Percentiles rank a stretch among this genome's conserved stretches.
phyloP scores from a whole-genome alignment of 2,113 vertebrate species.

The Spheniscus mendiculus region DNA sequence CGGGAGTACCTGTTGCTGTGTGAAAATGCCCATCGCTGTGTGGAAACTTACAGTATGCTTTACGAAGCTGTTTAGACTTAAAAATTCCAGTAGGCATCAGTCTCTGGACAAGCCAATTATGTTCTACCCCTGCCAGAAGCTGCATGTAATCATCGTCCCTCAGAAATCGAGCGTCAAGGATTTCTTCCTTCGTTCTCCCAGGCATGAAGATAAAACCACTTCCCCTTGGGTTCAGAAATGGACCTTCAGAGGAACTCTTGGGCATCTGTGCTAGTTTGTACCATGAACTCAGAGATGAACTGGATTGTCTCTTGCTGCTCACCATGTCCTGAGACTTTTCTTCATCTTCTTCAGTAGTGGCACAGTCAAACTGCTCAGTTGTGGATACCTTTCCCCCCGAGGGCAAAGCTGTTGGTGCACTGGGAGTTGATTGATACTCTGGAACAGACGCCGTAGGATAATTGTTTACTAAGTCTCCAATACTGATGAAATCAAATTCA shows the following conservation, averaged over 20 bases:
- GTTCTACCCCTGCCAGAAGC: slow-evolving; percentile 86
- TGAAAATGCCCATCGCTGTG: not conserved
- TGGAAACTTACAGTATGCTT: slow-evolving; percentile 79
- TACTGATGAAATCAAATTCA: not conserved
- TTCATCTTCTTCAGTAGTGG: slow-evolving; percentile 66
- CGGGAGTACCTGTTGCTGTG: not conserved
- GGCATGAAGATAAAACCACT: slow-evolving; percentile 20
- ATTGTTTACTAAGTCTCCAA: not conserved
- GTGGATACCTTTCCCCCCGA: accelerated
- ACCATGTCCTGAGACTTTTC: not conserved
- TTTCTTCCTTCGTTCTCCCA: not conserved
- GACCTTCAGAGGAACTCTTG: slow-evolving; percentile 15
- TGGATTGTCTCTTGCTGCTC: slow-evolving; percentile 32
- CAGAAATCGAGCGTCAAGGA: slow-evolving; percentile 69
- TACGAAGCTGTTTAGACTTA: slow-evolving; percentile 66
- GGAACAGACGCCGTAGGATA: accelerated
- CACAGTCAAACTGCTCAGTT: not conserved
- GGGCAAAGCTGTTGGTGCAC: not conserved
- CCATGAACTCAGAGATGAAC: not conserved
- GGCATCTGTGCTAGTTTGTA: not conserved
- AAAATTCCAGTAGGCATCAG: slow-evolving; percentile 78
- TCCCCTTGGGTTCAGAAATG: not conserved
- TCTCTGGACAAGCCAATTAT: slow-evolving; percentile 82
- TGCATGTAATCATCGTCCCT: slow-evolving; percentile 77
- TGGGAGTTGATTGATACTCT: not conserved